phyloP scores from a whole-genome alignment of 2,113 vertebrate genomes.

The Podilymbus podiceps region DNA sequence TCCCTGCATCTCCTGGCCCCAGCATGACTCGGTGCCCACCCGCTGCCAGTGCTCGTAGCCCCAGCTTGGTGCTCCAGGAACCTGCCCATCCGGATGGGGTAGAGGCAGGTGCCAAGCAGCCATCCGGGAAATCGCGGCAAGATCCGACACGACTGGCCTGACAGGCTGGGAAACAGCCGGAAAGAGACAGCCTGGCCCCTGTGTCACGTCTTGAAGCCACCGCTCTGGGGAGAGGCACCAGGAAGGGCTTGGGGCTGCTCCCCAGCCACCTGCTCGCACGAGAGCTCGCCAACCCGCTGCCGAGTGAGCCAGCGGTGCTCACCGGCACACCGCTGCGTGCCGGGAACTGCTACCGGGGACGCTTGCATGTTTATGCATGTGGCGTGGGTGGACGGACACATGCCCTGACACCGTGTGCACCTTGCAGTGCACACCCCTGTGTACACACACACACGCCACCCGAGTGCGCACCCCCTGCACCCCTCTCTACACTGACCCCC shows the following conservation, averaged over 20 bases:
- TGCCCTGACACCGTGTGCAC: rapidly evolving
- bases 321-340: rapidly evolving
- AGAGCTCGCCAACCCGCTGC: neutral
- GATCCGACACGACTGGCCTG: slow-evolving; percentile 21
- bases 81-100: slow-evolving; percentile 38
- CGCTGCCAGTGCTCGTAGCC: rapidly evolving
- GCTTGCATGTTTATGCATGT: rapidly evolving
- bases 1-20: neutral
- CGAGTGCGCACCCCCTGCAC: rapidly evolving
- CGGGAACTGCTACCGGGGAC: neutral
- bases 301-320: rapidly evolving
- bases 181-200: slow-evolving; percentile 31
- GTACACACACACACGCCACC: neutral
- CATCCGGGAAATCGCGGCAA: slow-evolving; percentile 54
- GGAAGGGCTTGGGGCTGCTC: neutral
- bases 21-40: neutral
- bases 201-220: slow-evolving; percentile 33
- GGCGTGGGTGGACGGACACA: neutral
- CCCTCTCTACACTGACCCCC: neutral
- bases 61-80: slow-evolving; percentile 11
- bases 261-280: neutral
- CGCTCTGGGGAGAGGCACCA: neutral
- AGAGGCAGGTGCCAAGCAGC: slow-evolving; percentile 55
- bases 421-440: neutral
- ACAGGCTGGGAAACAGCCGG: slow-evolving; percentile 56